Conservation (phyloP, 2,888 invertebrate species). For the Physocephala rufipes region DNA sequence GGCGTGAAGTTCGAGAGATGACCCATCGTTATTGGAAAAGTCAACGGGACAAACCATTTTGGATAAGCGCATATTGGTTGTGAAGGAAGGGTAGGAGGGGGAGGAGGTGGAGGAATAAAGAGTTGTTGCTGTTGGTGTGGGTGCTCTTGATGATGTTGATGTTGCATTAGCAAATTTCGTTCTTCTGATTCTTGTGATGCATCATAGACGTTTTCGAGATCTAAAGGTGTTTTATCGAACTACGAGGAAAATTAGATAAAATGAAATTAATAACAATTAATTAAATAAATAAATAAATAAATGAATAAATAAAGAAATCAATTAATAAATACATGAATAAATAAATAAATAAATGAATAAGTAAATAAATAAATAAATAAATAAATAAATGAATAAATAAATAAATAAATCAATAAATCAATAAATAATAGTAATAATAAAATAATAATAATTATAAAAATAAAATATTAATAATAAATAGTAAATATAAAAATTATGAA, state of each 20-base stretch:
- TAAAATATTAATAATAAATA: too few species aligned
- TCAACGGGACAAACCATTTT: constrained; percentile 64
- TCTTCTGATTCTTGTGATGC: not conserved
- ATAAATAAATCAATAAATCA: too few species aligned
- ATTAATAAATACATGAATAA: too few species aligned
- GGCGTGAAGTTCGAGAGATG: constrained; percentile 66
- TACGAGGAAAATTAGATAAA: not conserved
- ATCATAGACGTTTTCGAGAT: constrained; percentile 29
- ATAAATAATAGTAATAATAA: too few species aligned
- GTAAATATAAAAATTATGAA: not conserved
- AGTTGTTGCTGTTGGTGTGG: constrained; percentile 18
- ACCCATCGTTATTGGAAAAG: constrained; percentile 64
- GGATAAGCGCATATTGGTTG: constrained; percentile 60
- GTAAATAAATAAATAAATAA: too few species aligned
- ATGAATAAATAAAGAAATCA: too few species aligned
- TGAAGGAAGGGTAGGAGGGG: too few species aligned
- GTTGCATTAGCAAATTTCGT: not conserved
- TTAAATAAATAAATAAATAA: too few species aligned
- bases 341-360: too few species aligned
- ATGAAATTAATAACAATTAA: not conserved
- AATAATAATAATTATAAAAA: too few species aligned
- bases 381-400: too few species aligned
- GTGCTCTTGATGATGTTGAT: not conserved
- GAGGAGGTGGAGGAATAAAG: constrained; percentile 32
- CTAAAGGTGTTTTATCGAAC: constrained; percentile 22